Evolutionary conservation across 1,140 invertebrate genomes (phyloP).

Genomic region (Drosophila azteca): DNA sequence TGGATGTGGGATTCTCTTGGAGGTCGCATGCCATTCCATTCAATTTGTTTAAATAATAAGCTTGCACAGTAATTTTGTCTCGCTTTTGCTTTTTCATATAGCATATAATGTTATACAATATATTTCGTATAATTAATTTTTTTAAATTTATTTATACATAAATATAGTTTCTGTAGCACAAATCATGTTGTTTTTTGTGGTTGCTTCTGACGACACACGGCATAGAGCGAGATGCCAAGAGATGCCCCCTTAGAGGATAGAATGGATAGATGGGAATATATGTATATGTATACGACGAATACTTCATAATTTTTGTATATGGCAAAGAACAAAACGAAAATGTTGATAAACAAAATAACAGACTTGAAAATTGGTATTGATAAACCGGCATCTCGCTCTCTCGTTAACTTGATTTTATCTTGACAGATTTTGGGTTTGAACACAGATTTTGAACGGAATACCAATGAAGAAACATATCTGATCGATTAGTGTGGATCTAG

Average conservation of each 20-base stretch:
- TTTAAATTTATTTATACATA: conserved; percentile 63
- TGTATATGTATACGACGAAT: conserved; percentile 11
- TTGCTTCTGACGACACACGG: conserved; percentile 39
- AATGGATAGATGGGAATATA: neutral
- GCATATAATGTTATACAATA: conserved; percentile 62
- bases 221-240: conserved; percentile 64
- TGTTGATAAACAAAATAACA: too few relatives aligned
- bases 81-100: conserved; percentile 37
- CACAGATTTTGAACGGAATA: neutral
- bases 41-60: conserved; percentile 44
- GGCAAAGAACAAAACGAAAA: conserved; percentile 8
- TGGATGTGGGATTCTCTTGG: neutral
- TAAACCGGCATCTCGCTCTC: conserved; percentile 4
- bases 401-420: neutral
- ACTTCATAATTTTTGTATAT: neutral
- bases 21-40: conserved; percentile 22
- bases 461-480: too few relatives aligned
- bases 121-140: conserved; percentile 49
- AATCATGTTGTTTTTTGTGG: conserved; percentile 23
- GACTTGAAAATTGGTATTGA: too few relatives aligned
- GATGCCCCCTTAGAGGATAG: neutral
- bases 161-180: conserved; percentile 66
- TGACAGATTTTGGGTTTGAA: neutral
- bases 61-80: conserved; percentile 46
- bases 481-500: too few relatives aligned